phyloP scores from a whole-genome alignment of 2,113 vertebrate genomes.

The Bufo gargarizans region DNA sequence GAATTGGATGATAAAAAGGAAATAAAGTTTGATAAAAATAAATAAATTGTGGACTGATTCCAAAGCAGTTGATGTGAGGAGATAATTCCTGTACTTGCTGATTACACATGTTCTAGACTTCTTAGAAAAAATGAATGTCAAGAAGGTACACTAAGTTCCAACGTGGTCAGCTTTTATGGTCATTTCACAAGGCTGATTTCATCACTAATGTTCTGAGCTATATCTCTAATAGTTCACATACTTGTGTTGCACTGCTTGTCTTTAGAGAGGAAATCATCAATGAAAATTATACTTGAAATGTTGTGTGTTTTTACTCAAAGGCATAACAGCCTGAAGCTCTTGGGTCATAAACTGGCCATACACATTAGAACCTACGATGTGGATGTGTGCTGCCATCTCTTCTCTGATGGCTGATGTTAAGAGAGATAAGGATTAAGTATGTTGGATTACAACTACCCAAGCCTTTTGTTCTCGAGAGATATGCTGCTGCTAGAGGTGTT shows the following conservation, averaged over 20 bases:
- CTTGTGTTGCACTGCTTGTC: background rate
- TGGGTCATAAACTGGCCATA: no score
- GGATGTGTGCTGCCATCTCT: no score
- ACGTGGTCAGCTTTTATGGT: background rate
- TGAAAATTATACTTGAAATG: background rate
- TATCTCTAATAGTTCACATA: background rate
- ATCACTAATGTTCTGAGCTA: background rate
- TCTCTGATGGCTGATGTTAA: no score
- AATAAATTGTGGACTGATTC: background rate
- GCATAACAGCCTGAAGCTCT: background rate
- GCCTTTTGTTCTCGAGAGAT: no score
- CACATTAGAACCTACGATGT: no score
- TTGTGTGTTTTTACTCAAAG: background rate
- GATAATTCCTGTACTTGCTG: constrained; percentile 25
- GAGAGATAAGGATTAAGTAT: no score
- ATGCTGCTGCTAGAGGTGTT: no score
- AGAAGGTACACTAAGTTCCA: background rate
- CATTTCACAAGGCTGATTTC: constrained; percentile 7
- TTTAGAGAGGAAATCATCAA: background rate
- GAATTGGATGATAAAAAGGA: background rate
- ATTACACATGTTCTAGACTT: constrained; percentile 8
- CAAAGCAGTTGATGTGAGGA: constrained; percentile 4
- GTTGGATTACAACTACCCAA: no score
- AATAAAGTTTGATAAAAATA: background rate
- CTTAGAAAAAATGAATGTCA: background rate